Evolutionary conservation across 2,888 invertebrate genomes (phyloP), one percentile per base, ranked within the genome.

Genomic region (Sclerodermus sp.): DNA sequence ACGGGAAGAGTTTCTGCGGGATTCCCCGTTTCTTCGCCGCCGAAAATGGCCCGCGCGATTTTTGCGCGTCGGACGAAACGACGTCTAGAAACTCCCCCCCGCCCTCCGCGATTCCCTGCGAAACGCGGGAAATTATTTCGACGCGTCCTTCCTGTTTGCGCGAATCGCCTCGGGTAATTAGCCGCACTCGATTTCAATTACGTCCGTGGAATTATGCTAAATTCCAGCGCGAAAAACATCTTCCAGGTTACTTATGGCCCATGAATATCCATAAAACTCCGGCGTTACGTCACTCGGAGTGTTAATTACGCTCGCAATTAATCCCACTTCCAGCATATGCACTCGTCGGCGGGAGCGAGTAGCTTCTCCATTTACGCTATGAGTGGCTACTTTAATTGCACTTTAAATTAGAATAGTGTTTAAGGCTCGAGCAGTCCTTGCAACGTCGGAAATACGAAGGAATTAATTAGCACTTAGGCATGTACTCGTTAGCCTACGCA

Each of bases 181-280:
- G 42, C 37, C 37, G 41, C 36, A 16, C 45, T 36, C 49, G 53
- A 58, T 56, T 61, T 59, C 57, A 61, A 59, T 64, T 59, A 61
- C 48, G 38, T 34, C 34, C 49, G 23, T 45, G 44, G 43, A 40
- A 42, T 59, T 51, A 52, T 47, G 41, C 38, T 50, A 52, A 54
- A 45, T 31, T 43, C 12, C 38, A 39, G 42, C 12, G 46, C 30
- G 38, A 38, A 47, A 42, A 45, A 51, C 53, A 40, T 47, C 45
- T 40, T 46, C 31, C 42, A 34, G 37, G 53, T 51, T 51, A 49
- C 47, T 51, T 49, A 55, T 37, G 45, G 43, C 49, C 49, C 54
- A 57, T 57, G 54, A 54, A 57, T 54, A 57, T 54, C 57, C 50
- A 57, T 59, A 57, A 59, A 44, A 8, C 49, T 37, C 38, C 37